Evolutionary conservation across 1,140 invertebrate genomes (phyloP).

Genomic region (Trissolcus basalis): DNA sequence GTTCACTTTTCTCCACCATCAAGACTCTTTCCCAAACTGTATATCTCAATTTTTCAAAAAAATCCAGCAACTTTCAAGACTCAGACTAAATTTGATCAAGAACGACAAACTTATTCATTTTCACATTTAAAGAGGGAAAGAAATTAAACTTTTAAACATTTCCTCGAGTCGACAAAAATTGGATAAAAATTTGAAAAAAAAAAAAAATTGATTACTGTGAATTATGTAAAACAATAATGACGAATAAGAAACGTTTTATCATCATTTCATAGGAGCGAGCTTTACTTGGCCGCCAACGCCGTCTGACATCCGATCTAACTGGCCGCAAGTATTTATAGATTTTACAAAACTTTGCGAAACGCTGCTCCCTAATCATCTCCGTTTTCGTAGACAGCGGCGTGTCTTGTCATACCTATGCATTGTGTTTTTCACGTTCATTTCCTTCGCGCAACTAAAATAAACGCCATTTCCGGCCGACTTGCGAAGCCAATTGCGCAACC

Average conservation of each 20-base stretch:
- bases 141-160: too few relatives aligned
- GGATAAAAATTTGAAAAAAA: too few relatives aligned
- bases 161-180: too few relatives aligned
- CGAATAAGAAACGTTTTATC: constrained; percentile 44
- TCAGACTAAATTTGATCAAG: too few relatives aligned
- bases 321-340: constrained; percentile 71
- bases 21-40: too few relatives aligned
- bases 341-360: constrained; percentile 72
- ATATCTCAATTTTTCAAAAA: too few relatives aligned
- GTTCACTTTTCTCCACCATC: too few relatives aligned
- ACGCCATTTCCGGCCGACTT: neutral
- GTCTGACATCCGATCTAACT: constrained; percentile 76
- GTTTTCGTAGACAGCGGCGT: constrained; percentile 50
- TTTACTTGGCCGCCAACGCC: constrained; percentile 75
- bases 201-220: too few relatives aligned
- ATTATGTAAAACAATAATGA: constrained; percentile 31
- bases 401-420: constrained; percentile 42
- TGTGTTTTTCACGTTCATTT: constrained; percentile 9
- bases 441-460: neutral
- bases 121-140: too few relatives aligned
- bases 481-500: neutral
- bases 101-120: too few relatives aligned
- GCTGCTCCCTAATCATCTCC: constrained; percentile 57
- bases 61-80: too few relatives aligned
- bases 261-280: constrained; percentile 65